These are phyloP conservation scores for Galago senegalensis DNA, from an alignment of 2,797 vertebrate genomes.

Conservation along the genomic window DNA sequence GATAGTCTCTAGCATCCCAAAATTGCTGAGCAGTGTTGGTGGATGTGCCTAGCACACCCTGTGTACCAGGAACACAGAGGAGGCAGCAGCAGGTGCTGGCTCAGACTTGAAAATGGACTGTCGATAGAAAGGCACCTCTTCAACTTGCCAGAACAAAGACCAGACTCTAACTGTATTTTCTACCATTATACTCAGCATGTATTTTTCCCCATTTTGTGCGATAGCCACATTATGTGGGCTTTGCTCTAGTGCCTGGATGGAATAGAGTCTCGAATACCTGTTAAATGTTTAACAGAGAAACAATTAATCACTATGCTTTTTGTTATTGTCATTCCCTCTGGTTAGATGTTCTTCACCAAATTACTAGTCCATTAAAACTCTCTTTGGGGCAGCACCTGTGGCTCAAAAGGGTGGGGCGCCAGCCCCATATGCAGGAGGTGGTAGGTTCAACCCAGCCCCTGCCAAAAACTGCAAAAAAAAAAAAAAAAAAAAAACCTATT, in stretches of 20 bases:
- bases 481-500: too few species aligned
- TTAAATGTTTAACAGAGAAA: background rate
- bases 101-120: background rate
- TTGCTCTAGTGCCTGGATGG: background rate
- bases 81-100: background rate
- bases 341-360: background rate
- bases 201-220: background rate
- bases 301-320: background rate
- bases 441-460: too few species aligned
- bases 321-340: background rate
- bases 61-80: background rate
- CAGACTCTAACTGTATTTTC: background rate
- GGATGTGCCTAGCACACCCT: background rate
- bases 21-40: background rate
- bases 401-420: too few species aligned
- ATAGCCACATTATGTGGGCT: background rate
- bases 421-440: too few species aligned
- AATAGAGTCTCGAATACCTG: background rate
- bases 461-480: too few species aligned
- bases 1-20: background rate
- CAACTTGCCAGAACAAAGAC: background rate
- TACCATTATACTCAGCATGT: slow-evolving; percentile 4
- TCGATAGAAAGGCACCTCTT: background rate
- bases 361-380: background rate
- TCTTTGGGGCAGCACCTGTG: background rate